A percentile compares a stretch with the other conserved stretches of the same genome.
These are phyloP conservation scores for Anoplolepis gracilipes DNA, from an alignment of 1,140 invertebrate genomes.

Conservation along the genomic window DNA sequence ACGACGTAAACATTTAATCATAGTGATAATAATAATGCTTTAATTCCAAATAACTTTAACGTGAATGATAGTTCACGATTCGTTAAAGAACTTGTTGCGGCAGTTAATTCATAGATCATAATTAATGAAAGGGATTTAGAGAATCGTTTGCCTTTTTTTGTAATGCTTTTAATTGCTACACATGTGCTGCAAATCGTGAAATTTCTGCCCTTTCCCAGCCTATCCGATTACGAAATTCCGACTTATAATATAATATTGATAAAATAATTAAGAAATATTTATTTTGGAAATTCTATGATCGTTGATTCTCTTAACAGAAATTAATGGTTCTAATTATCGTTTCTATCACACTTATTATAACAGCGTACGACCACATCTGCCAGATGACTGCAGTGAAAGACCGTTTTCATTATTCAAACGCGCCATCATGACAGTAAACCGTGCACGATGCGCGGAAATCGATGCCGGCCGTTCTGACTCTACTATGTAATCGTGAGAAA, in stretches of 20 bases:
- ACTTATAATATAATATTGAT: neutral
- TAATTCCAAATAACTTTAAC: neutral
- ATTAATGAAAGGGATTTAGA: neutral
- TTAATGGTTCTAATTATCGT: slow-evolving; percentile 43
- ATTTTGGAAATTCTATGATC: neutral
- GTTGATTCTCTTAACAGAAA: slow-evolving; percentile 24
- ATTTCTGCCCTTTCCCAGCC: neutral
- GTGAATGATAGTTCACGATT: neutral
- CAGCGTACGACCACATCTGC: neutral
- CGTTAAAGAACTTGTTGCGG: neutral
- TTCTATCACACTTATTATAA: neutral
- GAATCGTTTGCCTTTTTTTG: neutral
- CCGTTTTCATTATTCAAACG: slow-evolving; percentile 50
- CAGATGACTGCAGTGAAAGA: slow-evolving; percentile 1
- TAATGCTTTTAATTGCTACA: neutral
- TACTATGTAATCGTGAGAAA: slow-evolving; percentile 48
- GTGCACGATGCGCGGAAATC: slow-evolving; percentile 27
- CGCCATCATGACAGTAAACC: slow-evolving; percentile 19
- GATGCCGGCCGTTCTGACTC: slow-evolving; percentile 8
- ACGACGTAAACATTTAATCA: neutral
- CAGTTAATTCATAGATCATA: neutral
- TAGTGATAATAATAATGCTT: neutral
- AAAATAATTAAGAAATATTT: neutral
- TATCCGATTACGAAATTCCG: slow-evolving; percentile 1
- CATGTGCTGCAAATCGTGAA: neutral